A percentile compares a stretch with the other conserved stretches of the same genome.
phyloP scores from a whole-genome alignment of 2,888 invertebrate genomes.

The Marasmarcha lunaedactyla region DNA sequence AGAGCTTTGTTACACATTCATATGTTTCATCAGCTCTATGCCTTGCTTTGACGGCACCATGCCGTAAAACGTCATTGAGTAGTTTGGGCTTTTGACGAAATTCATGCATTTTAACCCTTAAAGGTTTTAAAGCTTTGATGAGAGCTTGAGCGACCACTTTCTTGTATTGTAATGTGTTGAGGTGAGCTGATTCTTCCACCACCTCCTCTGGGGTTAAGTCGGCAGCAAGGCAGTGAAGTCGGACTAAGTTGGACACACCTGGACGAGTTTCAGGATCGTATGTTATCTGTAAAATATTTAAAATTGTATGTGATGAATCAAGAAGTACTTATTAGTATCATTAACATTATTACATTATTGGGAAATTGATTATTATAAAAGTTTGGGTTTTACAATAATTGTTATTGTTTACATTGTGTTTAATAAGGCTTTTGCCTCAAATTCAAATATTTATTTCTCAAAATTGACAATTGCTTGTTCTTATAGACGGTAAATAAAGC shows the following conservation, averaged over 20 bases:
- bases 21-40: conserved; percentile 63
- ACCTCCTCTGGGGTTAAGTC: conserved; percentile 76
- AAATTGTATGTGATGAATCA: too few species aligned
- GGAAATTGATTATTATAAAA: too few species aligned
- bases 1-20: conserved; percentile 7
- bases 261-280: conserved; percentile 84
- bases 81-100: conserved; percentile 74
- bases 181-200: conserved; percentile 70
- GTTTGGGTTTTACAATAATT: too few species aligned
- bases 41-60: conserved; percentile 37
- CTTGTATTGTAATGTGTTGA: conserved; percentile 81
- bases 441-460: too few species aligned
- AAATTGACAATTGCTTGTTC: too few species aligned
- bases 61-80: conserved; percentile 61
- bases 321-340: too few species aligned
- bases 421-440: too few species aligned
- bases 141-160: conserved; percentile 32
- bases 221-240: conserved; percentile 82
- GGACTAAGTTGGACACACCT: conserved; percentile 91
- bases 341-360: neutral
- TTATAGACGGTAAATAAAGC: too few species aligned
- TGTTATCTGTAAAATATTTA: conserved; percentile 64
- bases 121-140: conserved; percentile 20
- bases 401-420: too few species aligned
- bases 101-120: conserved; percentile 37